Evolutionary conservation across 2,113 vertebrate species (phyloP), one percentile per base, ranked within the genome.

Genomic region (Otolemur garnettii): DNA sequence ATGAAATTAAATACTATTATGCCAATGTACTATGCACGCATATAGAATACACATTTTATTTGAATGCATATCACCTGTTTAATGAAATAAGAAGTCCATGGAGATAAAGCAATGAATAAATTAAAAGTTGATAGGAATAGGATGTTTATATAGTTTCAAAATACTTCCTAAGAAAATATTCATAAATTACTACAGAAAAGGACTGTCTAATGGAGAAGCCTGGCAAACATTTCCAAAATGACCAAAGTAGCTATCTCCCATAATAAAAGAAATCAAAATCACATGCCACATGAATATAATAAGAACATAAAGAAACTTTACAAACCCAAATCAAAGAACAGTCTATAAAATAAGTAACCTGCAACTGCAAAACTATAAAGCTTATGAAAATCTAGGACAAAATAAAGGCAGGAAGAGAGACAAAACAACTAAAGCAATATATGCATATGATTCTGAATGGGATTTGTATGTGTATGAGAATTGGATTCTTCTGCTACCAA

Each of bases 241-340:
- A 88, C 28, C 82, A 42, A 95, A 82, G 68, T 85, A 26, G 30
- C 77, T 14, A 84, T 80, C 53, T 75, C 62, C 35, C 93, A 7
- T 72, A 82, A 68, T 77, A 74, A 93, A 79, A 95, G 68, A 94
- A 85, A 68, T 71, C 24, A 87, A 90, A 87, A 93, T 74, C 35
- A 82, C 68, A 22, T 60, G 22, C 38, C 9, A 89, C 30, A n/a
- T 87, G 12, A 94, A 92, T 33, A 28, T 19, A 57, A 87, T 57
- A 90, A 66, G 59, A 93, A 90, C 55, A 90, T 42, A 33, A 92
- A 7, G 4, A 87, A 87, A 93, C 9, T 42, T 38, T 28, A 92
- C 22, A 93, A 77, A 90, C 21, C 60, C 13, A 77, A 83, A 90
- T 5, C 38, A 35, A 88, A 42, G 18, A 68, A 86, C 28, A 87